Percentiles rank a stretch among this genome's conserved stretches.
Evolutionary conservation across 2,113 vertebrate genomes (phyloP).

Genomic region (Apeltes quadracus): DNA sequence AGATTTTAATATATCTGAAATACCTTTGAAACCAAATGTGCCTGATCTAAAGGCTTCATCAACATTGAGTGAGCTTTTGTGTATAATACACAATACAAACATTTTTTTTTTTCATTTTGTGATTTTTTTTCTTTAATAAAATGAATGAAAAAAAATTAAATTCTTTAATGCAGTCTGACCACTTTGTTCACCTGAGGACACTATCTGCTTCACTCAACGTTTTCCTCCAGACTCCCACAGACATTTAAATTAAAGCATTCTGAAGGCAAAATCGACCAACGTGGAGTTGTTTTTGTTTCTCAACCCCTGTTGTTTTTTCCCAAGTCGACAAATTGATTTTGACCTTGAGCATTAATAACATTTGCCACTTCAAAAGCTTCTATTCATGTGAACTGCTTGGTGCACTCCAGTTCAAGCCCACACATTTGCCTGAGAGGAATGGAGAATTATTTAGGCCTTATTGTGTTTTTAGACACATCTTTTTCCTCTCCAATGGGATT

Average conservation of each 20-base stretch:
- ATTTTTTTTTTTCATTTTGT: not conserved
- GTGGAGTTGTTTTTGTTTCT: not conserved
- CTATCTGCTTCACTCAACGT: not conserved
- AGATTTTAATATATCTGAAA: not conserved
- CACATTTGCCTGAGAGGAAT: constrained; percentile 26
- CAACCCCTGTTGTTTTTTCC: not conserved
- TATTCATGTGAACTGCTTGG: constrained; percentile 19
- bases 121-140: too few relatives aligned
- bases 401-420: constrained; percentile 14
- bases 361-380: not conserved
- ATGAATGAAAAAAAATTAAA: not conserved
- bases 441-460: not conserved
- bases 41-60: not conserved
- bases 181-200: not conserved
- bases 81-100: too few relatives aligned
- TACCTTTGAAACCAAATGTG: not conserved
- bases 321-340: not conserved
- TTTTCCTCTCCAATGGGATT: constrained; percentile 14
- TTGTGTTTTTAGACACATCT: not conserved
- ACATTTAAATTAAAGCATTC: not conserved
- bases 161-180: not conserved
- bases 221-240: constrained; percentile 3
- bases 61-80: not conserved
- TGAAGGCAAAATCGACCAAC: not conserved
- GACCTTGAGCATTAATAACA: constrained; percentile 13